A percentile compares a stretch with the other conserved stretches of the same genome.
Conservation (phyloP, 2,113 vertebrate species). For the Pseudorasbora parva region DNA sequence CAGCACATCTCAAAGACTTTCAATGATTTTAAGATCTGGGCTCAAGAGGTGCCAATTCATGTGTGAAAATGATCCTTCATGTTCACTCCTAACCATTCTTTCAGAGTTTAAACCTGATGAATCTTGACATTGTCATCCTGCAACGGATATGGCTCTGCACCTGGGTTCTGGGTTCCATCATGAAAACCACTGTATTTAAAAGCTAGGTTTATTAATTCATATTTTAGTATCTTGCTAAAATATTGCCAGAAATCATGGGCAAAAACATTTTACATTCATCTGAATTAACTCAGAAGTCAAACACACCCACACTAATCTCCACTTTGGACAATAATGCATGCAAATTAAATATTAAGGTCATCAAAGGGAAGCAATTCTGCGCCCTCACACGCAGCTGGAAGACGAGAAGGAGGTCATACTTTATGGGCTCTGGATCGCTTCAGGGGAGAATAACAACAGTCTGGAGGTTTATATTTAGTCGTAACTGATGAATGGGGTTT, state of each 20-base stretch:
- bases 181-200: background rate
- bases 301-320: slow-evolving; percentile 26
- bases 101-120: too few species aligned
- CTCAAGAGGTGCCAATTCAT: too few species aligned
- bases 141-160: too few species aligned
- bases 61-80: too few species aligned
- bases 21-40: too few species aligned
- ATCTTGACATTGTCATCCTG: too few species aligned
- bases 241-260: slow-evolving; percentile 1
- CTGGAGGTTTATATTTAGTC: background rate
- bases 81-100: too few species aligned
- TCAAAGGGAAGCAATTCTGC: slow-evolving; percentile 33
- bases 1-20: too few species aligned
- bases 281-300: slow-evolving; percentile 8
- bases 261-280: background rate
- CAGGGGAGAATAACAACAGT: background rate
- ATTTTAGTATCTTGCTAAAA: too few species aligned
- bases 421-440: slow-evolving; percentile 2
- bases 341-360: slow-evolving; percentile 50
- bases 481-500: background rate
- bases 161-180: background rate
- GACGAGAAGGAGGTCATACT: background rate
- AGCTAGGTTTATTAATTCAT: background rate
- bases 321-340: slow-evolving; percentile 46
- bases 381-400: background rate